phyloP scores from a whole-genome alignment of 2,888 invertebrate species.

The Meandrusa payeni region DNA sequence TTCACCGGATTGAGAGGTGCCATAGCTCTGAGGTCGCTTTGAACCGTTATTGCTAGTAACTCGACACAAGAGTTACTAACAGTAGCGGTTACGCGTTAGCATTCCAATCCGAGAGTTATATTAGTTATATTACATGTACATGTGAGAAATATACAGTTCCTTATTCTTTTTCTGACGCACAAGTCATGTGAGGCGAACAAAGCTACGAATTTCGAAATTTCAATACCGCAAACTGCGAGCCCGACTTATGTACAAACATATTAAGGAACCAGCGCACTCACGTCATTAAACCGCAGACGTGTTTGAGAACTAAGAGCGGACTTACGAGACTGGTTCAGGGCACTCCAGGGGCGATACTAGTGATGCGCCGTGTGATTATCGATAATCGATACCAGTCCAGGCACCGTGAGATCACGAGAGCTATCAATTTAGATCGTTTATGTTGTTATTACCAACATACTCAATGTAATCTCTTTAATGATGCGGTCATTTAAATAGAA shows the following conservation, averaged over 20 bases:
- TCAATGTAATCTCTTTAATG: constrained; percentile 16
- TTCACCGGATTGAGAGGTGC: no score
- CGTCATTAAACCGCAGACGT: constrained; percentile 39
- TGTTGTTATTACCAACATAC: constrained; percentile 11
- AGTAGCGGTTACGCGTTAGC: no score
- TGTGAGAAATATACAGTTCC: no score
- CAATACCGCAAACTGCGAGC: neutral
- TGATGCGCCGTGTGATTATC: constrained; percentile 26
- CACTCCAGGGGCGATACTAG: constrained; percentile 26
- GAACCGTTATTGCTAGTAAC: no score
- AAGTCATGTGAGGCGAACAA: no score
- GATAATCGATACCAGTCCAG: constrained; percentile 23
- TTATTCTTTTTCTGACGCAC: no score
- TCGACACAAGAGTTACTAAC: no score
- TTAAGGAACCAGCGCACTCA: constrained; percentile 27
- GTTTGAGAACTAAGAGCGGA: constrained; percentile 37
- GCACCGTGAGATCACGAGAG: constrained; percentile 5
- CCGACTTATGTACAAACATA: constrained; percentile 22
- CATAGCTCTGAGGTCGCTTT: no score
- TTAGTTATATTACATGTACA: no score
- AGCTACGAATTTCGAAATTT: constrained; percentile 4
- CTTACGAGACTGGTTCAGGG: constrained; percentile 30
- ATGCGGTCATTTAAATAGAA: constrained; percentile 5
- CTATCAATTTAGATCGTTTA: constrained; percentile 18
- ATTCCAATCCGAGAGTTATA: no score